Conservation (phyloP, 2,113 vertebrate species). For the Pachypanchax playfairii region DNA sequence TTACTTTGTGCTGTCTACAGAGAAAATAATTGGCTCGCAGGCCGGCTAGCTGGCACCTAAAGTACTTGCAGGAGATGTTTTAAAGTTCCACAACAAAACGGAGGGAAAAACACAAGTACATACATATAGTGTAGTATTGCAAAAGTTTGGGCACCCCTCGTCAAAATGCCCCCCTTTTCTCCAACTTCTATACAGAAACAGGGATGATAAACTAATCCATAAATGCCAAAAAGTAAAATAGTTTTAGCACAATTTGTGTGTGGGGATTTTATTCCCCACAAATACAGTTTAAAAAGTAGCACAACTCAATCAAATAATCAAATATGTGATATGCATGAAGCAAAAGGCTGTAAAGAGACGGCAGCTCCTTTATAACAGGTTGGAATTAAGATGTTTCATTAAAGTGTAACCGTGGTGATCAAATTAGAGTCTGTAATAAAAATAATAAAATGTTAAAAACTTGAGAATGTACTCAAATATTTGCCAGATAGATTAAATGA, state of each 20-base stretch:
- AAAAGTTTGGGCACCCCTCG: not conserved
- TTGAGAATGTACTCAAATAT: too few species aligned
- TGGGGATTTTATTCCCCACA: not conserved
- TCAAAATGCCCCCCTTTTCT: not conserved
- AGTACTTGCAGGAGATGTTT: conserved; percentile 56
- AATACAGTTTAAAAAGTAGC: too few species aligned
- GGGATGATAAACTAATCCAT: not conserved
- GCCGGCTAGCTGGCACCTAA: conserved; percentile 45
- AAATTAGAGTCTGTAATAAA: too few species aligned
- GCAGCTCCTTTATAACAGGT: too few species aligned
- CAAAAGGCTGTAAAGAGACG: too few species aligned
- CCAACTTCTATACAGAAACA: not conserved
- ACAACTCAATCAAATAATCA: too few species aligned
- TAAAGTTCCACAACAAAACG: conserved; percentile 43
- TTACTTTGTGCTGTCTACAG: conserved; percentile 70
- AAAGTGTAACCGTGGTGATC: too few species aligned
- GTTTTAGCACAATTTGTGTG: not conserved
- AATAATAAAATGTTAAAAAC: too few species aligned
- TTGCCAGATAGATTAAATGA: too few species aligned
- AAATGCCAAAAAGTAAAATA: not conserved
- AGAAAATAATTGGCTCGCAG: conserved; percentile 72
- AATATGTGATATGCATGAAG: too few species aligned
- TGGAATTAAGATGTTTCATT: too few species aligned
- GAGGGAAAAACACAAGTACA: conserved; percentile 15
- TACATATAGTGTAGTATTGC: not conserved